Evolutionary conservation across 2,888 invertebrate genomes (phyloP), one percentile per base, ranked within the genome.

Genomic region (Tiliacea aurago): DNA sequence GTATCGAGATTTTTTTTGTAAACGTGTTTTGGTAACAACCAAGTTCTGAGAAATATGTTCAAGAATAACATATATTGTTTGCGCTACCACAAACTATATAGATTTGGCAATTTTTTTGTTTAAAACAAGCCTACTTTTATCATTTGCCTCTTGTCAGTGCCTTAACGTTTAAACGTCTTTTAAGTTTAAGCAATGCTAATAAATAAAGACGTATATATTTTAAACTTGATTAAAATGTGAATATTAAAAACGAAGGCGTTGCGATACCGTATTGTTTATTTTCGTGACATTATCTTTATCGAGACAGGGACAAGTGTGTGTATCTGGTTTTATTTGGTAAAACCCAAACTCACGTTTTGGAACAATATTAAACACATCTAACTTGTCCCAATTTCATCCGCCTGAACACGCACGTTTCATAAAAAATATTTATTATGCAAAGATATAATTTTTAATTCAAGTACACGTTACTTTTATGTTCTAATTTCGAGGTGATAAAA

Each of bases 401-500:
- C 28, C 41, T 47, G 9, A 78, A 71, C 51, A 63, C 63, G 79
- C 78, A 58, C 80, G 51, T 59, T 74, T 53, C 33, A 47, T 58
- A 58, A 10, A 43, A 78, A 47, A n/a, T 55, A 67, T 74, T 66
- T 78, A 63, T 43, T 63, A 79, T 71, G 64, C 64, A 55, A 76
- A 62, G 59, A 63, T 63, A 58, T 80, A 2, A 67, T 43, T 58
- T 78, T 63, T 63, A 61, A 56, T 73, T 73, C 65, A 62, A 45
- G 53, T 56, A 63, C 51, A 59, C 51, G 11, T 18, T 28, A 74
- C 56, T 67, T 63, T 58, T 63, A 80, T 53, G 62, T 55, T 75
- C 45, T 49, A 65, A 18, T 69, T 75, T 53, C 13, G 20, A 55
- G 11, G n/a, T 41, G 23, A 69, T 81, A 78, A 51, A 76, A 67